phyloP scores from a whole-genome alignment of 2,888 invertebrate species.

The Drosophila anceps region DNA sequence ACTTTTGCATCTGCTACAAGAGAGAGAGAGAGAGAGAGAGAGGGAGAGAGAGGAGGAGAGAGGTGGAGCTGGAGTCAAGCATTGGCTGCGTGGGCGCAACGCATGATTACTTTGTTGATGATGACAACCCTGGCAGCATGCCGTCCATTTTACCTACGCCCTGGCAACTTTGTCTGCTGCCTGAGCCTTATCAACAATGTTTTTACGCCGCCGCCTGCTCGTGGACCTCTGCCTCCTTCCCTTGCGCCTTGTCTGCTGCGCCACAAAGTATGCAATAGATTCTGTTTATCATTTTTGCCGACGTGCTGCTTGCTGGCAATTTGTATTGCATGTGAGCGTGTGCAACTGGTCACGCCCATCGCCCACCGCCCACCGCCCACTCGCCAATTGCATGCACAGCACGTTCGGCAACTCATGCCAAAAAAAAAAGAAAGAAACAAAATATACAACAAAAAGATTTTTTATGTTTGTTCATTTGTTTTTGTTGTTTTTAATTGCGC shows the following conservation, averaged over 20 bases:
- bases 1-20: constrained; percentile 48
- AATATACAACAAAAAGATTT: neutral
- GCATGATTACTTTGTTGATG: constrained; percentile 80
- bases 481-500: constrained; percentile 42
- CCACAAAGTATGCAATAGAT: constrained; percentile 78
- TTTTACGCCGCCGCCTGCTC: neutral
- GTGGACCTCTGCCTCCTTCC: too few species aligned
- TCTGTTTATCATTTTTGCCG: constrained; percentile 74
- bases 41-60: too few species aligned
- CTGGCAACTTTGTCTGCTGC: constrained; percentile 48
- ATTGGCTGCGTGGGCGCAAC: constrained; percentile 16
- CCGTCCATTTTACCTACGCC: constrained; percentile 36
- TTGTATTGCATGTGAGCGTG: constrained; percentile 56
- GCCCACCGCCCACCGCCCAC: constrained; percentile 5
- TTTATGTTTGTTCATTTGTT: constrained; percentile 6
- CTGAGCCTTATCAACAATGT: constrained; percentile 54
- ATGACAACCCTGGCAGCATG: constrained; percentile 71
- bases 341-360: constrained; percentile 32
- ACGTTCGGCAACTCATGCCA: constrained; percentile 25
- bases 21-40: neutral
- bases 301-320: constrained; percentile 74
- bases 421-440: neutral
- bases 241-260: constrained; percentile 28
- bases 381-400: constrained; percentile 17
- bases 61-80: neutral